These are phyloP conservation scores for Phyllotreta cruciferae DNA, from an alignment of 2,888 invertebrate species.

Conservation along the genomic window DNA sequence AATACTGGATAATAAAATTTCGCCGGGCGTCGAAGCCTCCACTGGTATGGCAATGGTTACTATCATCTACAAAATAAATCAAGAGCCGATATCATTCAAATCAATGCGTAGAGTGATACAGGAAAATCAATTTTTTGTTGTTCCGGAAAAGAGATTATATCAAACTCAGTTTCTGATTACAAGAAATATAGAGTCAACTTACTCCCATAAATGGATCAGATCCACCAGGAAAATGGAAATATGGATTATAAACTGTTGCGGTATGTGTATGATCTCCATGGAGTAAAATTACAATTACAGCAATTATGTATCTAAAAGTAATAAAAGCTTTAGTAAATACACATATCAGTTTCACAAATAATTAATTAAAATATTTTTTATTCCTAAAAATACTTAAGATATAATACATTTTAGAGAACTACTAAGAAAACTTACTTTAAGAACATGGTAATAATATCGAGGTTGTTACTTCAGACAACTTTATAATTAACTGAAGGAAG, in stretches of 20 bases:
- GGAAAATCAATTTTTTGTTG: no score
- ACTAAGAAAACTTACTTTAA: no score
- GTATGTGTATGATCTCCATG: conserved; percentile 6
- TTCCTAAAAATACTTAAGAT: no score
- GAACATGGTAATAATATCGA: no score
- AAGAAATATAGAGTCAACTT: conserved; percentile 28
- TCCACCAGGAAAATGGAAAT: conserved; percentile 45
- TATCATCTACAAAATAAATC: conserved; percentile 67
- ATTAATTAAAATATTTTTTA: no score
- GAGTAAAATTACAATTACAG: not conserved
- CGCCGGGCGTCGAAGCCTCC: conserved; percentile 68
- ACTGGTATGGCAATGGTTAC: conserved; percentile 74
- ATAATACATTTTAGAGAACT: no score
- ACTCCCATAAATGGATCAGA: conserved; percentile 44
- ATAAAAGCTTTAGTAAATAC: no score
- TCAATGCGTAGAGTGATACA: not conserved
- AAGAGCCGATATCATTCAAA: not conserved
- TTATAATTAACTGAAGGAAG: no score
- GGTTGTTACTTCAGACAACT: no score
- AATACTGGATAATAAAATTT: conserved; percentile 76
- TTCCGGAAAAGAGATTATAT: no score
- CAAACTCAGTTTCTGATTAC: no score
- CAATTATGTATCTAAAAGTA: not conserved
- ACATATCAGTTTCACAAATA: no score
- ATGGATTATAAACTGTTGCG: conserved; percentile 35